These are phyloP conservation scores for Molothrus aeneus DNA, from an alignment of 2,797 vertebrate genomes.

Conservation along the genomic window DNA sequence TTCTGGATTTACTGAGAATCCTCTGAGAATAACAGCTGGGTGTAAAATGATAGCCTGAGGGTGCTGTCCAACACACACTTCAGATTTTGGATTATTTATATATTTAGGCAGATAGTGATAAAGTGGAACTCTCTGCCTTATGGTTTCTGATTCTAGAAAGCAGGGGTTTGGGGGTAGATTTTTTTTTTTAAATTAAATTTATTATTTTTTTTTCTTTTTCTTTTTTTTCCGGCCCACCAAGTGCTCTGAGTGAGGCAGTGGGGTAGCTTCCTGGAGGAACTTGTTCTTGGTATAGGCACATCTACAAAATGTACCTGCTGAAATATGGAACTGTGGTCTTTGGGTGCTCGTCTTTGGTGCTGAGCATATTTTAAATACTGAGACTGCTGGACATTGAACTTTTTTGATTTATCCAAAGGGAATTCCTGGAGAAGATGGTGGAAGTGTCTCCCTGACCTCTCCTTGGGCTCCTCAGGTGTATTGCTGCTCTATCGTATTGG, in stretches of 20 bases:
- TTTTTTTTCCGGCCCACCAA: not conserved
- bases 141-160: slow-evolving; percentile 3
- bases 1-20: slow-evolving; percentile 67
- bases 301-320: not conserved
- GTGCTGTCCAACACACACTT: slow-evolving; percentile 63
- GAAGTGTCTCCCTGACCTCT: not conserved
- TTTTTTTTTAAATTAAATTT: not conserved
- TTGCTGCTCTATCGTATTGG: not conserved
- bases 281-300: not conserved
- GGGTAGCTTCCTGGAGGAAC: not conserved
- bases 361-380: not conserved
- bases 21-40: slow-evolving; percentile 73
- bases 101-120: slow-evolving; percentile 49
- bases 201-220: fast-evolving
- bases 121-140: not conserved
- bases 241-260: not conserved
- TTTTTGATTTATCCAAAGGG: not conserved
- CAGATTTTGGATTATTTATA: slow-evolving; percentile 65
- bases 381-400: not conserved
- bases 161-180: not conserved
- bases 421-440: not conserved
- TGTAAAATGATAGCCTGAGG: slow-evolving; percentile 72
- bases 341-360: not conserved
- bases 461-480: not conserved
- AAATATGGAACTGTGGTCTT: not conserved